Evolutionary conservation across 2,888 invertebrate species (phyloP), one percentile per base, ranked within the genome.

Genomic region (Lordiphosa fenestrarum): DNA sequence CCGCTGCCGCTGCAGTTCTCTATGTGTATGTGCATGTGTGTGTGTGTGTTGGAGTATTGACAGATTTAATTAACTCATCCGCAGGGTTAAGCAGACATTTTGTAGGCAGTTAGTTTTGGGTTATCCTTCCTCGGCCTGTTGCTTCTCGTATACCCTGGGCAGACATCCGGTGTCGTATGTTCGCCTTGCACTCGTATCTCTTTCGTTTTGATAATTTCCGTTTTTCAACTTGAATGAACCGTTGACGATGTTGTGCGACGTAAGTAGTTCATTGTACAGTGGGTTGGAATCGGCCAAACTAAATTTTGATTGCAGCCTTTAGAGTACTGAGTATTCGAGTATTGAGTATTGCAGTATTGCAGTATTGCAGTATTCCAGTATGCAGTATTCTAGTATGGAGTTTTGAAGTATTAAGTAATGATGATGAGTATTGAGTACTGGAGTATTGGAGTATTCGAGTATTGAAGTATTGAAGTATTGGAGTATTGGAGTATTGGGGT

Each of bases 21-120:
- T 48, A 13, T 54, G 61, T 42, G 19, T 19, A 19, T 19, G 19
- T 19, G 4, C 50, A 40, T 36, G 36, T 54, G 42, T 39, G 47
- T 39, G 6, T 49, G 13, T 40, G 30, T 58, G 25, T 54, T 61
- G 48, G 58, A 63, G 69, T 74, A 86, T 84, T 84, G 84, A 85
- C 84, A 86, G 85, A 81, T 74, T 86, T 86, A 85, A 85, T 85
- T 86, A 85, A 85, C 85, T 85, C 84, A 85, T 85, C 76, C 72
- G 66, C 64, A 74, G 73, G 73, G 71, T 69, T 76, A 83, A 85
- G 72, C 81, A 83, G 86, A 81, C 76, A 84, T 84, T 76, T 80
- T 85, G 73, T 78, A 75, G 69, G 71, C 69, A 63, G 60, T 68
- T 53, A 56, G 53, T 54, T 44, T 30, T 66, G 60, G 51, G 49